A percentile compares a stretch with the other conserved stretches of the same genome.
phyloP scores from a whole-genome alignment of 2,888 invertebrate genomes.

The Danaus chrysippus region DNA sequence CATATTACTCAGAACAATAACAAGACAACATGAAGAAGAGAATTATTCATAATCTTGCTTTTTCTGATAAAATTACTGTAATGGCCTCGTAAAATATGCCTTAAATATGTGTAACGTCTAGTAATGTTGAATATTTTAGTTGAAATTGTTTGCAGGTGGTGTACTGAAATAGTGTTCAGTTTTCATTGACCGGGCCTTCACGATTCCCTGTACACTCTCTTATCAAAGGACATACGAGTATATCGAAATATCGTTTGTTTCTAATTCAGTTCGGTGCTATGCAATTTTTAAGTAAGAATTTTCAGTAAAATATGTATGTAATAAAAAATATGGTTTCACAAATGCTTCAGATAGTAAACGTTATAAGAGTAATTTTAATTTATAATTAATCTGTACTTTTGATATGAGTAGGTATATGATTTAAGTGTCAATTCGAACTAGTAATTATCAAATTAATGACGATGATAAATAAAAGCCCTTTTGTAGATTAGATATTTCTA shows the following conservation, averaged over 20 bases:
- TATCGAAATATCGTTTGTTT: background rate
- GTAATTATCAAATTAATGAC: background rate
- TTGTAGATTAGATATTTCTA: too few relatives aligned
- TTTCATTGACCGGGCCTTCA: background rate
- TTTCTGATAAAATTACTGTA: slow-evolving; percentile 1
- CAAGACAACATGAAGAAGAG: background rate
- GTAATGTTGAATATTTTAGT: slow-evolving; percentile 10
- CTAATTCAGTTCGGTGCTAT: too few relatives aligned
- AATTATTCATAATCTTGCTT: slow-evolving; percentile 2
- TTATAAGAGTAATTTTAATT: too few relatives aligned
- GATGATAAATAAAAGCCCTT: background rate
- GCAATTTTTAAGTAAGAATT: background rate
- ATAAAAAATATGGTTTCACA: background rate
- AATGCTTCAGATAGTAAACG: too few relatives aligned
- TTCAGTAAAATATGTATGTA: background rate
- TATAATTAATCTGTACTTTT: background rate
- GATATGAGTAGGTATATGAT: background rate
- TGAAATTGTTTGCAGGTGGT: slow-evolving; percentile 1
- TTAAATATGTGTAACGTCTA: slow-evolving; percentile 5
- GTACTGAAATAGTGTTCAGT: background rate
- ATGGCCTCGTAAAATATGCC: slow-evolving; percentile 7
- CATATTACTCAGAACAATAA: background rate
- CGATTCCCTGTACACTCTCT: background rate
- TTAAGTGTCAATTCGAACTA: background rate
- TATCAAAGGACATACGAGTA: background rate